A percentile compares a stretch with the other conserved stretches of the same genome.
Conservation (phyloP, 2,113 vertebrate genomes). For the Budorcas taxicolor region DNA sequence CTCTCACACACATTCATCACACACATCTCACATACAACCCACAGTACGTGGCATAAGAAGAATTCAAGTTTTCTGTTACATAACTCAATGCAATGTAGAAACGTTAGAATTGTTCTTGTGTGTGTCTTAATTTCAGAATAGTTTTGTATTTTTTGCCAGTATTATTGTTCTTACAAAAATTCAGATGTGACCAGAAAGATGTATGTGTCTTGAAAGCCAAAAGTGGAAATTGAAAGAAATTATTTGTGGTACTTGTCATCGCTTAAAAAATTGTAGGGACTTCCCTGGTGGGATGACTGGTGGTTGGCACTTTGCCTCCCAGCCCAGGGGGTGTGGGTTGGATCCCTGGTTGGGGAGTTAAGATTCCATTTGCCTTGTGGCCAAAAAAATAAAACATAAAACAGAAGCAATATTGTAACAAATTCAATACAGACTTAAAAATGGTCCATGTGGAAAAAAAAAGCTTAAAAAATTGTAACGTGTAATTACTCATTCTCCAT, state of each 20-base stretch:
- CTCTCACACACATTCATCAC: neutral
- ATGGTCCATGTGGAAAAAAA: neutral
- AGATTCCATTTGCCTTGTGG: neutral
- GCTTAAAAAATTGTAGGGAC: neutral
- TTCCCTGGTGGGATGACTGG: neutral
- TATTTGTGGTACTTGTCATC: neutral
- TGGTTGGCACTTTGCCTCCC: neutral
- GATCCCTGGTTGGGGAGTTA: neutral
- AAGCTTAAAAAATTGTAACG: neutral
- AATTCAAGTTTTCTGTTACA: neutral
- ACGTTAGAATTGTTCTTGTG: neutral
- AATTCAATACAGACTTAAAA: neutral
- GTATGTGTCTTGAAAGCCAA: neutral
- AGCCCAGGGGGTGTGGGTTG: neutral
- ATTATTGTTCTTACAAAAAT: slow-evolving; percentile 1
- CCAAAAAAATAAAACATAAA: neutral
- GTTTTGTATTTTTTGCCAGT: neutral
- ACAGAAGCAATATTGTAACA: neutral
- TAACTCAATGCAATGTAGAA: neutral
- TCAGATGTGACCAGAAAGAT: neutral
- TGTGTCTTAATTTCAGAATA: neutral
- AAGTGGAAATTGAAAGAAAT: slow-evolving; percentile 3
- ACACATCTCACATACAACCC: neutral
- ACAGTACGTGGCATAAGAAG: neutral
- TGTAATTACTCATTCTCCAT: neutral